Percentiles rank a stretch among this genome's conserved stretches.
phyloP scores from a whole-genome alignment of 2,797 vertebrate genomes.

The Hylomyscus alleni region DNA sequence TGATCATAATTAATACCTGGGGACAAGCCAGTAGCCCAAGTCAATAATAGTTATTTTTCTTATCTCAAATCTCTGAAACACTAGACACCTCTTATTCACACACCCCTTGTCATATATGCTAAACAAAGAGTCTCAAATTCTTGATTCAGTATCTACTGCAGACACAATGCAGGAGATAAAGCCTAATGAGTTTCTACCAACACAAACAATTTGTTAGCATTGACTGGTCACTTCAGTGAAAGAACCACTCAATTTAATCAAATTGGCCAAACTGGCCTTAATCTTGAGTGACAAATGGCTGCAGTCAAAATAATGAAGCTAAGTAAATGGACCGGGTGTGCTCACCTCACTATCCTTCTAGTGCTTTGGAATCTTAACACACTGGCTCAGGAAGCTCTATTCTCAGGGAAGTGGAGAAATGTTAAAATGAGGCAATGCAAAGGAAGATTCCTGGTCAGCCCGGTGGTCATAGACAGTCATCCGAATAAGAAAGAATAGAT shows the following conservation, averaged over 20 bases:
- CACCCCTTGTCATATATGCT: conserved; percentile 10
- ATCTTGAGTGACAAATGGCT: conserved; percentile 83
- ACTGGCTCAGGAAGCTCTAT: conserved; percentile 37
- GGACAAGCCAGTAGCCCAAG: conserved; percentile 51
- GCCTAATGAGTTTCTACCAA: conserved; percentile 82
- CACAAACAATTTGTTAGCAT: conserved; percentile 82
- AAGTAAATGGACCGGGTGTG: conserved; percentile 76
- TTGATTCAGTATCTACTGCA: conserved; percentile 74
- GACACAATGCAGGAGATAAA: conserved; percentile 79
- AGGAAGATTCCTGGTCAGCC: conserved; percentile 32
- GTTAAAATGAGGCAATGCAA: conserved; percentile 3
- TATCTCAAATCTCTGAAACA: conserved; percentile 69
- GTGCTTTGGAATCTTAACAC: conserved; percentile 65
- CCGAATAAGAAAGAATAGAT: conserved; percentile 63
- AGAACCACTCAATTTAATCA: conserved; percentile 83
- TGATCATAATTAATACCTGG: conserved; percentile 74
- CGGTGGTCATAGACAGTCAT: conserved; percentile 68
- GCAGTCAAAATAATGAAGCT: conserved; percentile 82
- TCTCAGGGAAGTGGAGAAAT: conserved; percentile 4
- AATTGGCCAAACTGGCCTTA: conserved; percentile 81
- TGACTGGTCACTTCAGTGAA: conserved; percentile 81
- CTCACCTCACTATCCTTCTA: conserved; percentile 55
- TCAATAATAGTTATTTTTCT: conserved; percentile 66
- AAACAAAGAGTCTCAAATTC: conserved; percentile 75
- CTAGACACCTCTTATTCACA: conserved; percentile 30